phyloP scores from a whole-genome alignment of 2,797 vertebrate species.

The Pseudopleuronectes americanus region DNA sequence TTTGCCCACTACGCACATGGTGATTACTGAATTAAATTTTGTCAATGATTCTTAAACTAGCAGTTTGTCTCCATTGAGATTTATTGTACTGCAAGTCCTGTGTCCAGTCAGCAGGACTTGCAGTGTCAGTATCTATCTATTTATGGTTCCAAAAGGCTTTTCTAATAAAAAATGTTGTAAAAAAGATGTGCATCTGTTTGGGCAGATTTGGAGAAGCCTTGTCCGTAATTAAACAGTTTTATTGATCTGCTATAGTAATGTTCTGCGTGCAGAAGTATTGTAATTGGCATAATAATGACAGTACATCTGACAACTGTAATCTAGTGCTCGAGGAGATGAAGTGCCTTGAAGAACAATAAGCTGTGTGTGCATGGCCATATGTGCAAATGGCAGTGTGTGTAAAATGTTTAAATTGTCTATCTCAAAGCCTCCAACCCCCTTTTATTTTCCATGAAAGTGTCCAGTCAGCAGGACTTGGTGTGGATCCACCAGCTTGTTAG shows the following conservation, averaged over 20 bases:
- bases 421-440: constrained; percentile 16
- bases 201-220: constrained; percentile 20
- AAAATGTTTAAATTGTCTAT: constrained; percentile 31
- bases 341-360: constrained; percentile 20
- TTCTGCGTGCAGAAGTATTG: constrained; percentile 18
- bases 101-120: too few species aligned
- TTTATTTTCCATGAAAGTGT: constrained; percentile 54
- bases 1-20: too few species aligned
- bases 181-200: constrained; percentile 2
- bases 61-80: too few species aligned
- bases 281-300: not conserved
- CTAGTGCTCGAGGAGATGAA: constrained; percentile 28
- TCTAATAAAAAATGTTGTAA: too few species aligned
- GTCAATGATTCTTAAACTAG: too few species aligned
- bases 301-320: constrained; percentile 54
- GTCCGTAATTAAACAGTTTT: constrained; percentile 27
- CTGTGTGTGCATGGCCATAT: constrained; percentile 3
- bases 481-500: constrained; percentile 6
- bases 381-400: not conserved
- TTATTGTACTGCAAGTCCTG: too few species aligned
- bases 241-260: constrained; percentile 29
- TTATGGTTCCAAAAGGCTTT: too few species aligned
- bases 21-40: too few species aligned
- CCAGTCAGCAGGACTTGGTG: constrained; percentile 61
- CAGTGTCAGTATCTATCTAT: too few species aligned